Percentiles rank a stretch among this genome's conserved stretches.
Conservation (phyloP, 2,888 invertebrate genomes). For the Mellilla xanthometata region DNA sequence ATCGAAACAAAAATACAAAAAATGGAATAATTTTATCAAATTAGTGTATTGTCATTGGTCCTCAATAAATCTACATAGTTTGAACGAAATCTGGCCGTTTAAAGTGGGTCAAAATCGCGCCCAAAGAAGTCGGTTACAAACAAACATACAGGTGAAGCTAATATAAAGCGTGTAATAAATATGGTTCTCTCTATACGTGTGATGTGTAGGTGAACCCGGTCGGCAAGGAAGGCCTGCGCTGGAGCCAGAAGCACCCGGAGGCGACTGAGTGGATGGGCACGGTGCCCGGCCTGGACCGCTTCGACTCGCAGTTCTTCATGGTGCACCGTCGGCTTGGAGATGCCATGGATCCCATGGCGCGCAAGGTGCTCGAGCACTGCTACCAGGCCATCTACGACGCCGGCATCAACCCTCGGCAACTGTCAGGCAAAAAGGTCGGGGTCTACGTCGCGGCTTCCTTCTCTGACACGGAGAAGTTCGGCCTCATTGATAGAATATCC, state of each 20-base stretch:
- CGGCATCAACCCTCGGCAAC: conserved; percentile 81
- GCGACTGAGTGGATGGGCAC: conserved; percentile 84
- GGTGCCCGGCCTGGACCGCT: conserved; percentile 81
- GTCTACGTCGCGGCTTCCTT: conserved; percentile 70
- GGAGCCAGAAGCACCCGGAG: conserved; percentile 55
- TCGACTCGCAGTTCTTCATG: conserved; percentile 88
- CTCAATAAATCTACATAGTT: no score
- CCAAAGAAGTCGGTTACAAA: no score
- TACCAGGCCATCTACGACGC: conserved; percentile 90
- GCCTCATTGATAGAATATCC: background rate
- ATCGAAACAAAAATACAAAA: no score
- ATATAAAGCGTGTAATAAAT: background rate
- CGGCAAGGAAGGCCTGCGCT: conserved; percentile 76
- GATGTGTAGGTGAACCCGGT: conserved; percentile 78
- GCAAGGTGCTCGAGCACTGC: conserved; percentile 87
- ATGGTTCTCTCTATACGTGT: background rate
- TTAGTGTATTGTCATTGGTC: no score
- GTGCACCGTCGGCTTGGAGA: conserved; percentile 84
- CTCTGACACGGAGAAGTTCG: conserved; percentile 82
- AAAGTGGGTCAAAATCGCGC: no score
- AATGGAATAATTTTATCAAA: no score
- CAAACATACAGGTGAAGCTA: no score
- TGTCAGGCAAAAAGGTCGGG: conserved; percentile 79
- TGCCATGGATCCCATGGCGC: conserved; percentile 75
- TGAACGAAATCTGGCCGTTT: no score